phyloP scores from a whole-genome alignment of 2,888 invertebrate species.

The Drosophila kuntzei region DNA sequence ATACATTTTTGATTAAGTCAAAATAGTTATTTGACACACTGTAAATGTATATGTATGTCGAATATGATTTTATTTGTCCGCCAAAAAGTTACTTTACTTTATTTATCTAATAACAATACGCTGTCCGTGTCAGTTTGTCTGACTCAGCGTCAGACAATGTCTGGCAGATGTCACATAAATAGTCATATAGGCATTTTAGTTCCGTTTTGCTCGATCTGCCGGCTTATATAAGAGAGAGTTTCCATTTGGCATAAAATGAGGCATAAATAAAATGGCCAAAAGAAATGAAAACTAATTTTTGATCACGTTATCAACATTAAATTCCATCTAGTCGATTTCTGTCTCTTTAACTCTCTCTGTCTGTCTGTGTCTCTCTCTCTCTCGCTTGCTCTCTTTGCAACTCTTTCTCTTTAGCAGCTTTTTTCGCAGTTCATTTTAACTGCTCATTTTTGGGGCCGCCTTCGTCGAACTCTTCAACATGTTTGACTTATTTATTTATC shows the following conservation, averaged over 20 bases:
- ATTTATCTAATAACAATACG: constrained; percentile 9
- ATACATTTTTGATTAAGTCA: too few relatives aligned
- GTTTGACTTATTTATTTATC: constrained; percentile 69
- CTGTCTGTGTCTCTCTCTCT: constrained; percentile 8
- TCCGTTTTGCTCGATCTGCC: constrained; percentile 58
- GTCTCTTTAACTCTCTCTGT: constrained; percentile 6
- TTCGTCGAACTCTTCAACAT: constrained; percentile 48
- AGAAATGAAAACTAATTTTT: constrained; percentile 26
- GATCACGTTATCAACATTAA: constrained; percentile 42
- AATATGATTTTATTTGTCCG: constrained; percentile 34
- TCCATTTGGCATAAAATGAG: constrained; percentile 45
- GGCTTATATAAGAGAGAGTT: constrained; percentile 62
- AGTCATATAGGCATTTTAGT: constrained; percentile 52
- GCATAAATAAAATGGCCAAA: constrained; percentile 41
- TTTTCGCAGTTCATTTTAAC: constrained; percentile 39
- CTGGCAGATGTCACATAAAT: constrained; percentile 11
- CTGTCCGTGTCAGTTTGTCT: constrained; percentile 11
- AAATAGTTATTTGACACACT: too few relatives aligned
- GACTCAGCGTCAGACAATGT: constrained; percentile 14
- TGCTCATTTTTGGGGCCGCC: constrained; percentile 23
- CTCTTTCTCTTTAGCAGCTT: constrained; percentile 24
- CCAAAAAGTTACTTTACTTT: constrained; percentile 12
- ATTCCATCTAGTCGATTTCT: constrained; percentile 18
- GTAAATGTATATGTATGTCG: constrained; percentile 38
- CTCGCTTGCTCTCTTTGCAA: neutral